Conservation (phyloP, 2,113 vertebrate genomes). For the Brienomyrus brachyistius region DNA sequence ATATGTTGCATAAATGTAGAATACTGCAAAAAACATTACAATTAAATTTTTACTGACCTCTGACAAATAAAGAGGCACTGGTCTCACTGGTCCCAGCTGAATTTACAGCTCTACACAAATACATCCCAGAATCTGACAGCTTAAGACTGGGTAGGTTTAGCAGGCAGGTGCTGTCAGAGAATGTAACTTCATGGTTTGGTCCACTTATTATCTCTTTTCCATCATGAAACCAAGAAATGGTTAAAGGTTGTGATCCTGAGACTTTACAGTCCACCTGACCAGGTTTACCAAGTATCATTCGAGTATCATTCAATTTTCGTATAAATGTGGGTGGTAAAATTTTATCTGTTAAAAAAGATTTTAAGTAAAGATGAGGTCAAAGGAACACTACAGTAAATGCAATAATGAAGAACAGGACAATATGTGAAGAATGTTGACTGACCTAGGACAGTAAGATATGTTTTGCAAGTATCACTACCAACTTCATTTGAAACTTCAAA, state of each 20-base stretch:
- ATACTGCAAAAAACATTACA: not conserved
- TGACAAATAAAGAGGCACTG: conserved; percentile 72
- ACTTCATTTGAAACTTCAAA: conserved; percentile 93
- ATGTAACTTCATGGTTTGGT: conserved; percentile 76
- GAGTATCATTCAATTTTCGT: conserved; percentile 79
- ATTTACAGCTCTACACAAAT: conserved; percentile 81
- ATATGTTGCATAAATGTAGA: not conserved
- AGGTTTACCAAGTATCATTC: conserved; percentile 63
- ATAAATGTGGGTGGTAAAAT: conserved; percentile 82
- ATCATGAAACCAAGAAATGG: conserved; percentile 82
- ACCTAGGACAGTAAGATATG: conserved; percentile 86
- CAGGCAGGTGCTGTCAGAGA: conserved; percentile 79
- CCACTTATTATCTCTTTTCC: conserved; percentile 77
- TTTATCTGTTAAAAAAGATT: conserved; percentile 71
- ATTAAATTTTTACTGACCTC: conserved; percentile 73
- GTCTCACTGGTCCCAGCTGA: conserved; percentile 80
- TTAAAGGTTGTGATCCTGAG: conserved; percentile 83
- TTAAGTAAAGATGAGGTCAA: conserved; percentile 8
- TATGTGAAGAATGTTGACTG: conserved; percentile 48
- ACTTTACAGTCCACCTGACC: conserved; percentile 84
- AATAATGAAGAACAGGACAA: conserved; percentile 1
- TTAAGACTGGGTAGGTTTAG: conserved; percentile 74
- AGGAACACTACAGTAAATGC: not conserved
- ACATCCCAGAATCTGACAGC: conserved; percentile 74
- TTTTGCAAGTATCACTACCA: conserved; percentile 86